Evolutionary conservation across 2,113 vertebrate species (phyloP).

Genomic region (Bos javanicus): DNA sequence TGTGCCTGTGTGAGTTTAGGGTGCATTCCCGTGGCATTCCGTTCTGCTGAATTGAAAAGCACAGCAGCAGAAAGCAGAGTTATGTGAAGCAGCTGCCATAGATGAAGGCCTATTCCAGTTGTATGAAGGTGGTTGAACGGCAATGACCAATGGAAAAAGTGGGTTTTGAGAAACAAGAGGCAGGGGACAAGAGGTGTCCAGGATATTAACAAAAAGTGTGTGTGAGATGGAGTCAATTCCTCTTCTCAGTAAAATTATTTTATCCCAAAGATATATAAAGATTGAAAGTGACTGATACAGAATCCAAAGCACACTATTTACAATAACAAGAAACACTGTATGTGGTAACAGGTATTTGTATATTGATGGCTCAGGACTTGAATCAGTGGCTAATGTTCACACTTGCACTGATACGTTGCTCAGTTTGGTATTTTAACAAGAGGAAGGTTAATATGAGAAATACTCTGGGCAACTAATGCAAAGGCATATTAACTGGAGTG

Average conservation of each 20-base stretch:
- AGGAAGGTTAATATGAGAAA: not conserved
- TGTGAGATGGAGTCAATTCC: not conserved
- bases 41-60: not conserved
- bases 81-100: not conserved
- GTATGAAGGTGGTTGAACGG: not conserved
- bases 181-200: not conserved
- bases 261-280: not conserved
- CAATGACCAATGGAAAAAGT: rapidly evolving
- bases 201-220: not conserved
- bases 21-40: not conserved
- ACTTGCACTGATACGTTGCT: not conserved
- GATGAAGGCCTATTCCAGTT: not conserved
- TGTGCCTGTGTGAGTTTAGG: not conserved
- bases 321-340: not conserved
- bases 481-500: not conserved
- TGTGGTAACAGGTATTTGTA: not conserved
- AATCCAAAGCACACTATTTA: not conserved
- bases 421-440: not conserved
- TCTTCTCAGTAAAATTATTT: not conserved
- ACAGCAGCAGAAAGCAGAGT: not conserved
- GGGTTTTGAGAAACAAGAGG: not conserved
- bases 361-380: not conserved
- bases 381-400: not conserved
- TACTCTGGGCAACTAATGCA: not conserved
- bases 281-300: not conserved